Evolutionary conservation across 2,113 vertebrate species (phyloP).

Genomic region (Gambusia affinis): DNA sequence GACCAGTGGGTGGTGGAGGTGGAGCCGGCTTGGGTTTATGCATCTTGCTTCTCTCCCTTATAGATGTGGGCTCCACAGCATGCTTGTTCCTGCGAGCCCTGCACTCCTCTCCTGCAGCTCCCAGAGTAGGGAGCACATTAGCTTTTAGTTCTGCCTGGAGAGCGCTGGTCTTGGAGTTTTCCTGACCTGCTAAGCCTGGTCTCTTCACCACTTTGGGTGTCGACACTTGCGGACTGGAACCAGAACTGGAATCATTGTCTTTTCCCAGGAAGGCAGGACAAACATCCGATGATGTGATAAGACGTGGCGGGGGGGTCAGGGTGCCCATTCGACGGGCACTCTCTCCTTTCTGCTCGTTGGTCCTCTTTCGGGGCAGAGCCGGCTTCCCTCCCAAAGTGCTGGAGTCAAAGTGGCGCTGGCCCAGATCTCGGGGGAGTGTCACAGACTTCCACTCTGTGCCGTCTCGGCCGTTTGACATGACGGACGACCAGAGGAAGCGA

Average conservation of each 20-base stretch:
- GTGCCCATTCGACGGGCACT: constrained; percentile 78
- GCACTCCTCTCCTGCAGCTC: constrained; percentile 85
- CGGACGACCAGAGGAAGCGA: constrained; percentile 91
- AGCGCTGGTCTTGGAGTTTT: constrained; percentile 81
- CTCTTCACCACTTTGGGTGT: constrained; percentile 87
- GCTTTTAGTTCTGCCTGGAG: constrained; percentile 79
- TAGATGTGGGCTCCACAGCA: constrained; percentile 71
- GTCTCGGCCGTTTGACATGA: constrained; percentile 82
- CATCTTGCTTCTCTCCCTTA: constrained; percentile 87
- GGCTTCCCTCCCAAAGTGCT: constrained; percentile 90
- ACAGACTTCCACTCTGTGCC: constrained; percentile 89
- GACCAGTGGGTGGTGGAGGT: constrained; percentile 82
- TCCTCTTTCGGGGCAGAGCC: constrained; percentile 90
- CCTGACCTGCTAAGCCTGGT: constrained; percentile 79
- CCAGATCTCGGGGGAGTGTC: constrained; percentile 91
- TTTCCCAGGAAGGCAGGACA: constrained; percentile 60
- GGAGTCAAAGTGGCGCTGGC: constrained; percentile 88
- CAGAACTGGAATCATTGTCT: constrained; percentile 86
- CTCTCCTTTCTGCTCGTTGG: constrained; percentile 84
- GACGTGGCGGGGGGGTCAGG: constrained; percentile 87
- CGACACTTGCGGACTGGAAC: constrained; percentile 87
- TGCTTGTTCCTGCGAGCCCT: constrained; percentile 86
- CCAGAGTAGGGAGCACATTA: constrained; percentile 71
- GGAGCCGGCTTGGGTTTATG: constrained; percentile 91
- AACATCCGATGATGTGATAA: constrained; percentile 81